A percentile compares a stretch with the other conserved stretches of the same genome.
Conservation (phyloP, 2,113 vertebrate genomes). For the Boulengerochromis microlepis region DNA sequence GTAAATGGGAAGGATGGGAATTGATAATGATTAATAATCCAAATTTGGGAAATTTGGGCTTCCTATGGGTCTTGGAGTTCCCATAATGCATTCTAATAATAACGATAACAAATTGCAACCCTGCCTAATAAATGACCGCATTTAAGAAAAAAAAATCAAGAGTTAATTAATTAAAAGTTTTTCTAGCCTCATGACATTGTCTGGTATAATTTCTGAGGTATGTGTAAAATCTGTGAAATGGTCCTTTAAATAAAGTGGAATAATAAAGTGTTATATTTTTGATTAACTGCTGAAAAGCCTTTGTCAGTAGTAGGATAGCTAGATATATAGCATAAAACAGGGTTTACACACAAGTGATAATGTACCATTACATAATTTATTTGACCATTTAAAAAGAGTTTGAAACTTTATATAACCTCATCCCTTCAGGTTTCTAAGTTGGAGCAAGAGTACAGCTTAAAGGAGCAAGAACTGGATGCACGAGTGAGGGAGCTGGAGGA, state of each 20-base stretch:
- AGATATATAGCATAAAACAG: neutral
- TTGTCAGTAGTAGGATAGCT: accelerated
- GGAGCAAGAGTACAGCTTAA: conserved; percentile 83
- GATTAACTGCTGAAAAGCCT: neutral
- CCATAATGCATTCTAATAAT: neutral
- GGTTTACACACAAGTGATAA: neutral
- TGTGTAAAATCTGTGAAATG: neutral
- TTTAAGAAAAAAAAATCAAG: neutral
- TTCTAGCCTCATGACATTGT: neutral
- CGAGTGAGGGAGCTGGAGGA: conserved; percentile 85
- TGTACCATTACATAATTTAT: neutral
- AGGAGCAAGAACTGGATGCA: conserved; percentile 78
- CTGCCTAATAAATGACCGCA: neutral
- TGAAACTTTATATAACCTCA: neutral
- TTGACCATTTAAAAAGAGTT: neutral
- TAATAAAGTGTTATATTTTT: neutral
- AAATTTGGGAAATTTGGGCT: neutral
- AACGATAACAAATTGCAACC: neutral
- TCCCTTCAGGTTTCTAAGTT: conserved; percentile 79
- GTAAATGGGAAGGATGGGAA: conserved; percentile 45
- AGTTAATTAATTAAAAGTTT: neutral
- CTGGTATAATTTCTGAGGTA: neutral
- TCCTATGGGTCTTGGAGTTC: neutral
- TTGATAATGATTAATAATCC: neutral
- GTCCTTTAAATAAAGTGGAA: neutral